A percentile compares a stretch with the other conserved stretches of the same genome.
Evolutionary conservation across 1,140 invertebrate genomes (phyloP).

Genomic region (Micrasema longulum): DNA sequence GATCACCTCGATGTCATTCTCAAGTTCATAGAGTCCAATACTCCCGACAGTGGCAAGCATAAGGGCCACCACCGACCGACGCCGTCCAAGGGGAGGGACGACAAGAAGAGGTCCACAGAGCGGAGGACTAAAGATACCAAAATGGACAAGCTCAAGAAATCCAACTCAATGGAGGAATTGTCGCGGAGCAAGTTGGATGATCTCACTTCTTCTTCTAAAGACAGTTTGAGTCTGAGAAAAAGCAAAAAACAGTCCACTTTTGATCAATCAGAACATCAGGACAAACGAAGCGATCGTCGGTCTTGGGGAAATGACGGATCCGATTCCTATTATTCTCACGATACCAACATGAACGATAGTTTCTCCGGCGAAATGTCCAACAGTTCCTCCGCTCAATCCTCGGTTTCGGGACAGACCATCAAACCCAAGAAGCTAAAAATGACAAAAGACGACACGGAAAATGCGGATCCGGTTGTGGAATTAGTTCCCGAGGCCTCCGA

Average conservation of each 20-base stretch:
- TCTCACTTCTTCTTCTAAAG: slow-evolving; percentile 67
- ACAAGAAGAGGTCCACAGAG: slow-evolving; percentile 63
- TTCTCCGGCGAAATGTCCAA: slow-evolving; percentile 39
- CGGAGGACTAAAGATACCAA: slow-evolving; percentile 61
- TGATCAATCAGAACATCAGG: slow-evolving; percentile 57
- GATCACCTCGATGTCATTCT: slow-evolving; percentile 70
- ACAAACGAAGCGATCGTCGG: slow-evolving; percentile 62
- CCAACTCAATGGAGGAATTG: slow-evolving; percentile 78
- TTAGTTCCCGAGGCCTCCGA: slow-evolving; percentile 68
- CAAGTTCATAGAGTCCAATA: slow-evolving; percentile 70
- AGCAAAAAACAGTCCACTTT: slow-evolving; percentile 61
- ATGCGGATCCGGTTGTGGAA: slow-evolving; percentile 61
- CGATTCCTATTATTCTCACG: slow-evolving; percentile 64
- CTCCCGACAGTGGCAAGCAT: slow-evolving; percentile 59
- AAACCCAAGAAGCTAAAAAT: slow-evolving; percentile 57
- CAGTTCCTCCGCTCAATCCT: slow-evolving; percentile 27
- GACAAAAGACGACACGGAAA: slow-evolving; percentile 29
- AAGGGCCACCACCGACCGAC: slow-evolving; percentile 17
- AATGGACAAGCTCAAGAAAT: slow-evolving; percentile 70
- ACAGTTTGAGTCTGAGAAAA: slow-evolving; percentile 60
- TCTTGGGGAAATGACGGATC: slow-evolving; percentile 72
- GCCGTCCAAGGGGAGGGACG: slow-evolving; percentile 55
- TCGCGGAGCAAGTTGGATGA: slow-evolving; percentile 78
- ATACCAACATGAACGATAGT: slow-evolving; percentile 53
- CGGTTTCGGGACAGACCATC: slow-evolving; percentile 59